These are phyloP conservation scores for Pasiphila rectangulata DNA, from an alignment of 2,888 invertebrate genomes.

Conservation along the genomic window DNA sequence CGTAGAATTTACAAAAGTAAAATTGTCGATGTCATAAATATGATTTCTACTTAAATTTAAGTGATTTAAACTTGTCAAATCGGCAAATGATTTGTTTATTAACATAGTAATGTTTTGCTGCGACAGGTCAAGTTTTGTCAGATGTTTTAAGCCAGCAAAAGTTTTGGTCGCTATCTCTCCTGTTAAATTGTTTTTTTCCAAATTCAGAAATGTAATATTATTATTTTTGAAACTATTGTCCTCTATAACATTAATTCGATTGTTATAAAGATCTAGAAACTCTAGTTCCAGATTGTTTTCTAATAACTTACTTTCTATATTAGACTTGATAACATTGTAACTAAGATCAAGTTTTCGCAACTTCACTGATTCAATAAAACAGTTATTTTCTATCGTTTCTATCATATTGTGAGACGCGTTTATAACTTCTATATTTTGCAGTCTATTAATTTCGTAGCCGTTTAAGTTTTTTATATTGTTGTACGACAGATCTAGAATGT, in stretches of 20 bases:
- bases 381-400: slow-evolving; percentile 50
- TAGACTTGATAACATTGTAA: slow-evolving; percentile 50
- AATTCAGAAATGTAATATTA: slow-evolving; percentile 46
- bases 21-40: slow-evolving; percentile 46
- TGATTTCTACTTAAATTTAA: slow-evolving; percentile 59
- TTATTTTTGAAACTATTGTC: slow-evolving; percentile 53
- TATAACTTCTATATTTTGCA: slow-evolving; percentile 45
- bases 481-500: slow-evolving; percentile 49
- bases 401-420: slow-evolving; percentile 61
- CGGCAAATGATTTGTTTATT: slow-evolving; percentile 48
- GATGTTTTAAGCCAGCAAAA: slow-evolving; percentile 50
- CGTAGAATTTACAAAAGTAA: slow-evolving; percentile 44
- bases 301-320: slow-evolving; percentile 54
- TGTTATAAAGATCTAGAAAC: slow-evolving; percentile 54
- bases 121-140: slow-evolving; percentile 48
- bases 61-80: slow-evolving; percentile 38
- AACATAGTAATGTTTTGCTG: slow-evolving; percentile 50
- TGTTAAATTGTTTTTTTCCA: slow-evolving; percentile 54
- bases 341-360: slow-evolving; percentile 54
- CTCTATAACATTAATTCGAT: slow-evolving; percentile 49
- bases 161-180: slow-evolving; percentile 47
- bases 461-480: slow-evolving; percentile 49
- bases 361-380: slow-evolving; percentile 52
- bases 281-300: slow-evolving; percentile 47
- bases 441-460: slow-evolving; percentile 53